Base-by-base conservation (phyloP, 2,888 invertebrate species). In the Arrhopalites spinosus region DNA sequence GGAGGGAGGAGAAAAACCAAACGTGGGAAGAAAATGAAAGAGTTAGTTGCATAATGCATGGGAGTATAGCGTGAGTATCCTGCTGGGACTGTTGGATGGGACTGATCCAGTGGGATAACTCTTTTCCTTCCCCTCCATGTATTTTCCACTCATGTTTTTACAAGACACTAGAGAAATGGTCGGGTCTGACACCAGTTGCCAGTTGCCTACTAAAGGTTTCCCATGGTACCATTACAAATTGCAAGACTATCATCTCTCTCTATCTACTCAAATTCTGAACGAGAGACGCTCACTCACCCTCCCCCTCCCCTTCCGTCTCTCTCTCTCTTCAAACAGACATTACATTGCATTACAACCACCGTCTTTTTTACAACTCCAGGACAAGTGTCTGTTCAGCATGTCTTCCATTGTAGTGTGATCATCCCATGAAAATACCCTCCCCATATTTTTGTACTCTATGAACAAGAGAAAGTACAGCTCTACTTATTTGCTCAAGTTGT, bases 141-240 rank as follows among this genome's bases (percentile, higher is more conserved):
- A 36, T n/a, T n/a, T n/a, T n/a, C 15, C n/a, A 53, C 53, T 73
- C 75, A 64, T 74, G 77, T 75, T 75, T 43, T 77, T 78, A 75
- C 77, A 79, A 78, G 79, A 76, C 78, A 71, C 74, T 75, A 76
- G 80, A 81, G 78, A 81, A 80, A 80, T 80, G 79, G 77, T 47
- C 47, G 47, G 47, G 70, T 69, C 78, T 80, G 81, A 81, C 81
- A 81, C 81, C 81, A 81, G 81, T 81, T 81, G 81, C 53, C 53
- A 36, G 36, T 36, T 53, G 15, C 80, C 80, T 80, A 78, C 78
- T 78, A 81, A 81, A 75, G 72, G 64, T 61, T 72, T 78, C 77
- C 79, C 77, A 69, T 72, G 77, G 64, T 66, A 78, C 77, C 76
- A 64, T 59, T 75, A 75, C 75, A 76, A 76, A 77, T 66, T 79